Evolutionary conservation across 1,140 invertebrate species (phyloP).

Genomic region (Heliconius melpomene): DNA sequence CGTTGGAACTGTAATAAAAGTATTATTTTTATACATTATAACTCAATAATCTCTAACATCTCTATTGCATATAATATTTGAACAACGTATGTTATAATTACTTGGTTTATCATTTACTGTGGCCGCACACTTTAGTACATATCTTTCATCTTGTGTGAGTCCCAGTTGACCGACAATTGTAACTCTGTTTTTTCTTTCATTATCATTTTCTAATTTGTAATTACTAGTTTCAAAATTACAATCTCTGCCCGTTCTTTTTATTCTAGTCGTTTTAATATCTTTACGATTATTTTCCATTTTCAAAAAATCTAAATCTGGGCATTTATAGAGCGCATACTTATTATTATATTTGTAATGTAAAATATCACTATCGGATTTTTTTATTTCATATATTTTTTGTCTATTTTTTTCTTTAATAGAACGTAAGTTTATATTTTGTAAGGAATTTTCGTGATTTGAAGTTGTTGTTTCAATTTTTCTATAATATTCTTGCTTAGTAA

Average conservation of each 20-base stretch:
- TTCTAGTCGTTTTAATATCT: conserved; percentile 36
- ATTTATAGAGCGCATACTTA: conserved; percentile 37
- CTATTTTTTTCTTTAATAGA: background rate
- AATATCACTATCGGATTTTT: conserved; percentile 50
- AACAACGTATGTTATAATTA: conserved; percentile 37
- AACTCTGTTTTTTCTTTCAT: conserved; percentile 48
- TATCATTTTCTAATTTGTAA: conserved; percentile 23
- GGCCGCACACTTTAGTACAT: conserved; percentile 61
- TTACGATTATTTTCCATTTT: conserved; percentile 61
- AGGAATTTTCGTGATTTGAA: conserved; percentile 55
- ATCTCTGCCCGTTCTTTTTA: conserved; percentile 17
- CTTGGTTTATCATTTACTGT: conserved; percentile 60
- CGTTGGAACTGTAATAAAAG: conserved; percentile 20
- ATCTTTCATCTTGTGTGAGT: conserved; percentile 55
- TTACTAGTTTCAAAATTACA: conserved; percentile 16
- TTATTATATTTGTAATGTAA: conserved; percentile 30
- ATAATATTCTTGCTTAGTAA: conserved; percentile 2
- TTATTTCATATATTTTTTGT: conserved; percentile 55
- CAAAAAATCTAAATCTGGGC: conserved; percentile 35
- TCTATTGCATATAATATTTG: background rate
- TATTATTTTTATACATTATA: background rate
- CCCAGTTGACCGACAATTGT: conserved; percentile 62
- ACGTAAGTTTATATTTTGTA: conserved; percentile 40
- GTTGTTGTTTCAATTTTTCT: conserved; percentile 49
- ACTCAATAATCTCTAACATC: background rate